Evolutionary conservation across 53 echinoderm and acorn worm species (phyloP), one percentile per base, ranked within the genome.

Genomic region (Hippasteria phrygiana): DNA sequence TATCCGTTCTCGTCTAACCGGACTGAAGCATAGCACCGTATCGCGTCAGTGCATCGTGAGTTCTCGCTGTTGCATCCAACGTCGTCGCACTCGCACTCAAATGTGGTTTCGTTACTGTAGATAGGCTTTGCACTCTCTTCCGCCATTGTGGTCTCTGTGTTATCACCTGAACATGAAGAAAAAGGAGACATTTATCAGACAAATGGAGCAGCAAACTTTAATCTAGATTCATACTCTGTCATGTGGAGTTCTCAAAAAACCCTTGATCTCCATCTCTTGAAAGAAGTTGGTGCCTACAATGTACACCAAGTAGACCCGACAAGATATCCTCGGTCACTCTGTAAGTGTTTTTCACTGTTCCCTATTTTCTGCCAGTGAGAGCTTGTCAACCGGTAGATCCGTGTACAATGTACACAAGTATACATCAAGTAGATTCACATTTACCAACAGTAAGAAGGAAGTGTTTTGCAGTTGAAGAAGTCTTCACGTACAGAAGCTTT

Each of bases 11-110:
- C 92, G 45, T 88, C 66, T 11, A 54, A 55, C 40, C 87, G 46
- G 56, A 93, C 45, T 27, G 95, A 95, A 65, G 93, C 88, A 62
- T 88, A 95, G 64, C 95, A 95, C 24, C 89, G 91, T 48, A 74
- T 78, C 17, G 51, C 47, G 11, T 90, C 90, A 18, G 71, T 48
- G 62, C 94, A 94, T 17, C 62, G 65, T 24, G 80, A 80, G 17
- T 74, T 83, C 55, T 69, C 73, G 7, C 88, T 88, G 77, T 87
- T 80, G 56, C 93, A 93, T 56, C 91, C 88, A 16, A 67, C 56
- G 27, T 76, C 39, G 72, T 93, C 93, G 27, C 93, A 93, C 48
- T 62, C 43, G 36, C 93, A 93, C 77, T 90, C 74, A 56, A 93
- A 88, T 14, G 85, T 75, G 48, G 80, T 73, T 56, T 88, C 80